Base-by-base conservation (phyloP, 2,888 invertebrate genomes). In the Diplazon laetatorius region DNA sequence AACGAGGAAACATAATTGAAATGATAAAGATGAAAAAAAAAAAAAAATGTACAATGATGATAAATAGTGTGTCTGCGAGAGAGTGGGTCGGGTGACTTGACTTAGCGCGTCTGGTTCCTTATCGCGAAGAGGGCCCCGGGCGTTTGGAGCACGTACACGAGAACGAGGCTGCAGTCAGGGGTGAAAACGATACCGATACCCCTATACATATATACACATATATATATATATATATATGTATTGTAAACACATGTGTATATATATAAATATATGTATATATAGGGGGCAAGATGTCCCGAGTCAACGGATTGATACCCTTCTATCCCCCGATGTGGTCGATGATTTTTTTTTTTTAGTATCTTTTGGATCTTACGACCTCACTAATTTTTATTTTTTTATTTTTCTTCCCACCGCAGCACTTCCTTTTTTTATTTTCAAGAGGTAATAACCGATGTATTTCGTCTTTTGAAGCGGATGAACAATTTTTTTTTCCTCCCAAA, bases 41-140 rank as follows among this genome's bases (percentile, higher is more conserved):
- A 59, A 62, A 77, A 77, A 52, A 62, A 73, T 20, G 25, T 68
- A 55, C n/a, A 70, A 70, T 14, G 10, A 65, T 69, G 75, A 75
- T 80, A 70, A 68, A 14, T 59, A 62, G 70, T 57, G 52, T 74
- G 80, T 65, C 69, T 80, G 78, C 65, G 71, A 71, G 66, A 48
- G 71, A 75, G 35, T 79, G 74, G n/a, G 35, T 50, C 65, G 48
- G 48, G 48, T n/a, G 30, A 65, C 35, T 74, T 60, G 73, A 62
- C 50, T 55, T 65, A 59, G 50, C 63, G 73, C 37, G 65, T 70
- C 35, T 68, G 65, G 59, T 59, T 74, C 69, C 73, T 59, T 57
- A 69, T 78, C 22, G 63, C 63, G 57, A 37, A 44, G 66, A 72
- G 44, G n/a, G 65, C 50, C 50, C 59, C 73, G 69, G 73, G 78